Conservation (phyloP, 2,888 invertebrate species). For the Mesodorylaimus sp. region DNA sequence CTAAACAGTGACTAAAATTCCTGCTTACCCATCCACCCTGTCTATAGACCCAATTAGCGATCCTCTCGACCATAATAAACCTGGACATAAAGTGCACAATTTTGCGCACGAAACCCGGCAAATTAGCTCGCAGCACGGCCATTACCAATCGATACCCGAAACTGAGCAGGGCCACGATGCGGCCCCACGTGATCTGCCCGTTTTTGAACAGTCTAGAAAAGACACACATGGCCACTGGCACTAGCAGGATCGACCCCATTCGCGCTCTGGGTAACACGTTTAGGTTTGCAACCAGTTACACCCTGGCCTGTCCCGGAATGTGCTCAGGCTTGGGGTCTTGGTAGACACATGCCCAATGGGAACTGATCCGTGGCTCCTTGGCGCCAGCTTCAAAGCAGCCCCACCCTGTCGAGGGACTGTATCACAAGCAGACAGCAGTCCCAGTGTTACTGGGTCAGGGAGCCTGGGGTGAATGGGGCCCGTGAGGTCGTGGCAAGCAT, state of each 20-base stretch:
- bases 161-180: constrained; percentile 30
- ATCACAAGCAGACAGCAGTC: too few species aligned
- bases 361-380: too few species aligned
- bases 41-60: constrained; percentile 31
- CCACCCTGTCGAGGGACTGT: too few species aligned
- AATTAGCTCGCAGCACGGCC: constrained; percentile 21
- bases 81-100: constrained; percentile 27
- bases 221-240: background rate
- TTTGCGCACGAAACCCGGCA: constrained; percentile 23
- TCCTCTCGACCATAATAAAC: constrained; percentile 26
- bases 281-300: background rate
- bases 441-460: too few species aligned
- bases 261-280: background rate
- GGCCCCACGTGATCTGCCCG: constrained; percentile 29
- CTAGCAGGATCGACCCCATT: background rate
- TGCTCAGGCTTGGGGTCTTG: too few species aligned
- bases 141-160: constrained; percentile 32
- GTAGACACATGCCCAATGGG: too few species aligned
- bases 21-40: constrained; percentile 33
- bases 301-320: background rate
- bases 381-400: too few species aligned
- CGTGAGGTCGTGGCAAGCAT: too few species aligned
- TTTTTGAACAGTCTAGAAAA: constrained; percentile 23
- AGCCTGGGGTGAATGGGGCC: too few species aligned
- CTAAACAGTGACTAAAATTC: too few species aligned